These are phyloP conservation scores for Caenorhabditis macrosperma DNA, from an alignment of 2,888 invertebrate genomes.

Conservation along the genomic window DNA sequence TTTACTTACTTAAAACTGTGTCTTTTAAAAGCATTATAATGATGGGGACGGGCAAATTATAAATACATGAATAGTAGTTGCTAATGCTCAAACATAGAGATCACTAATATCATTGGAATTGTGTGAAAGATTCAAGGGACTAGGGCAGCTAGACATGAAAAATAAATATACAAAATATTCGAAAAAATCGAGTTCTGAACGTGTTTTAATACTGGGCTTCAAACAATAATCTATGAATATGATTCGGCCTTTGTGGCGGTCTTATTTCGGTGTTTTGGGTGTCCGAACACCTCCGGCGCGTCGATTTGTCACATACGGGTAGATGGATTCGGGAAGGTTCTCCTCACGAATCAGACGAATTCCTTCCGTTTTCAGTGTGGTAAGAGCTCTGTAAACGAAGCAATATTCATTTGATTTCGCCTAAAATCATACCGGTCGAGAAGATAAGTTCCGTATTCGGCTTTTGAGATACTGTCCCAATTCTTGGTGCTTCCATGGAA, in stretches of 20 bases:
- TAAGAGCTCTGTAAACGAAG: conserved; percentile 25
- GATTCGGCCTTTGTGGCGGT: not conserved
- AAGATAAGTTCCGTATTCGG: conserved; percentile 70
- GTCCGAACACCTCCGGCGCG: conserved; percentile 40
- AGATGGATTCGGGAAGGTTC: conserved; percentile 43
- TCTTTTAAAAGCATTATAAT: not conserved
- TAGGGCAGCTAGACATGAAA: not conserved
- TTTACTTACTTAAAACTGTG: too few relatives aligned
- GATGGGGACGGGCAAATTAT: not conserved
- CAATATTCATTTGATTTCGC: not conserved
- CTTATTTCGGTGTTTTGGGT: conserved; percentile 59
- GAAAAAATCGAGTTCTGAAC: not conserved
- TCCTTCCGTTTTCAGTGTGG: conserved; percentile 52
- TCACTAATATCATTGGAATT: not conserved
- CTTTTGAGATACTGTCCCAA: conserved; percentile 67
- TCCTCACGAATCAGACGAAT: conserved; percentile 46
- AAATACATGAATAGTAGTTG: not conserved
- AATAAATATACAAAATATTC: not conserved
- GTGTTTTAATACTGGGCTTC: not conserved
- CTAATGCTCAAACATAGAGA: not conserved
- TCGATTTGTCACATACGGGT: conserved; percentile 49
- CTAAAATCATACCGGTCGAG: conserved; percentile 42
- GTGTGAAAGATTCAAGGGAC: not conserved
- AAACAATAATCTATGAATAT: not conserved
- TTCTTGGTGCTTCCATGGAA: conserved; percentile 64